Evolutionary conservation across 2,888 invertebrate genomes (phyloP).

Genomic region (Phanerotoma sp.): DNA sequence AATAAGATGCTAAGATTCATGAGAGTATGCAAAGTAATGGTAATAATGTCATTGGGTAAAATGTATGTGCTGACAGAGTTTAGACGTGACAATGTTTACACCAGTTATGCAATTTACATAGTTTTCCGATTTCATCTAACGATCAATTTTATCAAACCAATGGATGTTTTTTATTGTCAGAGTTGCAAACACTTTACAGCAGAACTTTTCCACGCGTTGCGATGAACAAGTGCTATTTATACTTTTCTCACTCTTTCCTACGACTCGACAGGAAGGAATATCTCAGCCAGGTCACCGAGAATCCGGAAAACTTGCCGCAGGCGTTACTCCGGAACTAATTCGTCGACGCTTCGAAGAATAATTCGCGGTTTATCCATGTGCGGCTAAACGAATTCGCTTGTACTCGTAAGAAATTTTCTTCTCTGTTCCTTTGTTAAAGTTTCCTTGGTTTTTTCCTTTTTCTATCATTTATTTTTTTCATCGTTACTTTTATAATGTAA

Average conservation of each 20-base stretch:
- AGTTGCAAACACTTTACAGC: background rate
- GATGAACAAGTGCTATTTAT: background rate
- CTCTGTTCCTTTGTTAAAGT: background rate
- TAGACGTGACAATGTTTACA: background rate
- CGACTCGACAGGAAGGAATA: constrained; percentile 13
- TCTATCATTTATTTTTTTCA: background rate
- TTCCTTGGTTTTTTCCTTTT: background rate
- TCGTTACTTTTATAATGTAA: too few relatives aligned
- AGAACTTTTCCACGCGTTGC: background rate
- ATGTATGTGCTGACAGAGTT: constrained; percentile 27
- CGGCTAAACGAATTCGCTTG: constrained; percentile 15
- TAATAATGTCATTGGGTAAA: constrained; percentile 23
- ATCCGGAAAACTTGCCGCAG: constrained; percentile 11
- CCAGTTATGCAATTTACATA: background rate
- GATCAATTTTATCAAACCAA: too few relatives aligned
- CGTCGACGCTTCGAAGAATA: constrained; percentile 20
- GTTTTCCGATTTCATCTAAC: too few relatives aligned
- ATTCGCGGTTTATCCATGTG: constrained; percentile 17
- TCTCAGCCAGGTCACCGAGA: constrained; percentile 13
- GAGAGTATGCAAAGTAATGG: constrained; percentile 25
- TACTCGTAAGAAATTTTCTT: background rate
- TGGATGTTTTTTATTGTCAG: background rate
- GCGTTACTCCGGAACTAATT: constrained; percentile 21
- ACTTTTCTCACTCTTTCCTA: background rate
- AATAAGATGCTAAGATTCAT: constrained; percentile 13